Evolutionary conservation across 2,888 invertebrate species (phyloP).

Genomic region (Epirrita christyi): DNA sequence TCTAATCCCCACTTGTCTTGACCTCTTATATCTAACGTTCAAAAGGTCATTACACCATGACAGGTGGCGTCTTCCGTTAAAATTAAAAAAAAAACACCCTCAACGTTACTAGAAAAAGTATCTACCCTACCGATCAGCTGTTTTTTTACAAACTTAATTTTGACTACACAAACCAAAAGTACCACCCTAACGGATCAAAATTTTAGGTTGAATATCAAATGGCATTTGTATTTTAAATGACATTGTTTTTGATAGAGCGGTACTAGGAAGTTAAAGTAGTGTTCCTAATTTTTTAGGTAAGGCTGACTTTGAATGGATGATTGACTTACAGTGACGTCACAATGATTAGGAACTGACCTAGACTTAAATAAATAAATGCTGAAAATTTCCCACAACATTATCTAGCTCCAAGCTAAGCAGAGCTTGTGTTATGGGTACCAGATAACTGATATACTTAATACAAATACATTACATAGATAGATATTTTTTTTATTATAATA

Average conservation of each 20-base stretch:
- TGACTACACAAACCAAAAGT: neutral
- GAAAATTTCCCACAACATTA: no score
- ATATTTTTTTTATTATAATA: no score
- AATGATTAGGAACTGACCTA: slow-evolving; percentile 4
- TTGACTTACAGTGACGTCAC: slow-evolving; percentile 12
- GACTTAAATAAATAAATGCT: no score
- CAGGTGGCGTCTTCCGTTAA: slow-evolving; percentile 51
- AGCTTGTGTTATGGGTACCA: no score
- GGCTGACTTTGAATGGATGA: slow-evolving; percentile 19
- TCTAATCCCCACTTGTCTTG: slow-evolving; percentile 23
- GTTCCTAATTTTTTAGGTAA: slow-evolving; percentile 23
- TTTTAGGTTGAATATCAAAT: slow-evolving; percentile 16
- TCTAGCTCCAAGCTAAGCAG: no score
- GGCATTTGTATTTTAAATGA: neutral
- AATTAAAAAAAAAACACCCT: slow-evolving; percentile 47
- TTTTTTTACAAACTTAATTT: slow-evolving; percentile 21
- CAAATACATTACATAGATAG: no score
- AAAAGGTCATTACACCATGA: slow-evolving; percentile 31
- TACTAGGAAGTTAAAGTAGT: slow-evolving; percentile 25
- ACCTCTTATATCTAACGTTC: slow-evolving; percentile 33
- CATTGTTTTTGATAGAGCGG: slow-evolving; percentile 15
- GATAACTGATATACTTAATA: no score
- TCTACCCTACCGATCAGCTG: slow-evolving; percentile 49
- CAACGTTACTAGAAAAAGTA: slow-evolving; percentile 38
- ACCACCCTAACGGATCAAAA: fast-evolving